These are phyloP conservation scores for Perizoma flavofasciatum DNA, from an alignment of 2,888 invertebrate species.

Conservation along the genomic window DNA sequence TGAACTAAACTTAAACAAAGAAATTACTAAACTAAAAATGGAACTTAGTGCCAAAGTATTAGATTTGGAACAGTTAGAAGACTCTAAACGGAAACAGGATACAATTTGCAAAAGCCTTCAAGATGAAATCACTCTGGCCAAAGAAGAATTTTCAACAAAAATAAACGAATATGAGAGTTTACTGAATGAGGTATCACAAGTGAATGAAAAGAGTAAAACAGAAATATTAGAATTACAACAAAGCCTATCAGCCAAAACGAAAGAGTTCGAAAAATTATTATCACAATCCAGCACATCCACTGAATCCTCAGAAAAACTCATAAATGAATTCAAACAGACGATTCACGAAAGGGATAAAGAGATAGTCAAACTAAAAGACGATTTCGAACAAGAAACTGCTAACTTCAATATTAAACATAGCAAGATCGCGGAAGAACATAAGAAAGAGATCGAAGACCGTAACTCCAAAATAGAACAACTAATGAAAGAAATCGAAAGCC, in stretches of 20 bases:
- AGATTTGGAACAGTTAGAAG: conserved; percentile 80
- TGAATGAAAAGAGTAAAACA: conserved; percentile 69
- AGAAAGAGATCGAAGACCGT: conserved; percentile 78
- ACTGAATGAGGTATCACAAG: conserved; percentile 69
- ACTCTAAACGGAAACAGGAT: conserved; percentile 71
- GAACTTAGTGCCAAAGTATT: conserved; percentile 81
- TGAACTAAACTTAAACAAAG: conserved; percentile 77
- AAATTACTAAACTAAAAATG: conserved; percentile 80
- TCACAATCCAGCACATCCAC: conserved; percentile 65
- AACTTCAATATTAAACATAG: conserved; percentile 78
- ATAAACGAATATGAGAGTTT: conserved; percentile 77
- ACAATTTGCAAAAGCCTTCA: conserved; percentile 62
- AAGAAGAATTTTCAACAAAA: conserved; percentile 69
- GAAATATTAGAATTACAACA: conserved; percentile 73
- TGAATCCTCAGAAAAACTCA: conserved; percentile 69
- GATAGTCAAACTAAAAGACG: conserved; percentile 77
- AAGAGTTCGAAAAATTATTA: conserved; percentile 69
- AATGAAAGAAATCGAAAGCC: conserved; percentile 75
- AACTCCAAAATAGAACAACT: conserved; percentile 79
- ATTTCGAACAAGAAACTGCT: conserved; percentile 75
- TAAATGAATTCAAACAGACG: conserved; percentile 75
- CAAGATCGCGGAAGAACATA: conserved; percentile 79
- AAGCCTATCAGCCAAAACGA: conserved; percentile 65
- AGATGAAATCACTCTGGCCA: conserved; percentile 66
- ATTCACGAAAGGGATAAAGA: conserved; percentile 82